Evolutionary conservation across 2,113 vertebrate species (phyloP).

Genomic region (Hyperopisus bebe): DNA sequence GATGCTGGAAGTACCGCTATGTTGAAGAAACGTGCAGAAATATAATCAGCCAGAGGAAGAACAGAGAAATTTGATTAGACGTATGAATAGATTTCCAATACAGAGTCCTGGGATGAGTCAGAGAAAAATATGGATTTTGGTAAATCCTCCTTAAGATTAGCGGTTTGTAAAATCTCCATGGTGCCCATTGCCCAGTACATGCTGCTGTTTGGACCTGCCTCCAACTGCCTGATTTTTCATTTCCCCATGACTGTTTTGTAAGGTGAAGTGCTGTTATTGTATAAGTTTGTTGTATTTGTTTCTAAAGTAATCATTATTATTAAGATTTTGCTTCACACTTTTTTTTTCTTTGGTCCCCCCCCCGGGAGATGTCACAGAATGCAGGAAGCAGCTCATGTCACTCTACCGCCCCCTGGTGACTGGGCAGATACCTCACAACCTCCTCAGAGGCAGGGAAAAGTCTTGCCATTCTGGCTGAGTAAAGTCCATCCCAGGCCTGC

Average conservation of each 20-base stretch:
- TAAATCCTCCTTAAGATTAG: neutral
- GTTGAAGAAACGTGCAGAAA: neutral
- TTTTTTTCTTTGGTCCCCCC: neutral
- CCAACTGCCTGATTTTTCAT: neutral
- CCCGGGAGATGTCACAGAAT: neutral
- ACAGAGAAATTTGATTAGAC: neutral
- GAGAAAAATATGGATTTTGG: neutral
- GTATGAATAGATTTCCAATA: neutral
- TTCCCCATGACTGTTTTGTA: neutral
- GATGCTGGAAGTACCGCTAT: neutral
- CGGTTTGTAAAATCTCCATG: neutral
- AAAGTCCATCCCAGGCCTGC: neutral
- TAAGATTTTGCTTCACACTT: neutral
- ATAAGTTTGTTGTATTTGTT: neutral
- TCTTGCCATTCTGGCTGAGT: neutral
- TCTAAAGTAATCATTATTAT: neutral
- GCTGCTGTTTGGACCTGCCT: neutral
- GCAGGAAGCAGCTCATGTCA: neutral
- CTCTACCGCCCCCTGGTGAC: neutral
- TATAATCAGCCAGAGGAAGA: neutral
- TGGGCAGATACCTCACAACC: neutral
- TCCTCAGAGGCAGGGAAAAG: neutral
- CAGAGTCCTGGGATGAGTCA: neutral
- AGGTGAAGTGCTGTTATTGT: neutral
- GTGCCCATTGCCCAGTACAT: neutral